Evolutionary conservation across 1,140 invertebrate species (phyloP).

Genomic region (Drosophila tropicalis): DNA sequence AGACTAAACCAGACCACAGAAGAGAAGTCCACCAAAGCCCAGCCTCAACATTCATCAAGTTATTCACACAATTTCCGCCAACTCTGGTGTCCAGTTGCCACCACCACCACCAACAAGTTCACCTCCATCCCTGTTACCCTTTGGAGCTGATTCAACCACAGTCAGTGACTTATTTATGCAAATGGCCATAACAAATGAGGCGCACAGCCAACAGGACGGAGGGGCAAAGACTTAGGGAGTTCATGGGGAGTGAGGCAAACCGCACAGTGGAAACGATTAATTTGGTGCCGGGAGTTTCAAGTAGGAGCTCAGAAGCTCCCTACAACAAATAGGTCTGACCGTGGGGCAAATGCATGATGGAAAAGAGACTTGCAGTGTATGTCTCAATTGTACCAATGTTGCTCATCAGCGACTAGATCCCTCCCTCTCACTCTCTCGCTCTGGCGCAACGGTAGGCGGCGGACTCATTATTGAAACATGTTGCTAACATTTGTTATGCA

Average conservation of each 20-base stretch:
- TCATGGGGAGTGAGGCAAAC: conserved; percentile 18
- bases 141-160: conserved; percentile 49
- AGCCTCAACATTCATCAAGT: conserved; percentile 70
- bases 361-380: conserved; percentile 51
- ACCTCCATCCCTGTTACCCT: not conserved
- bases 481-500: conserved; percentile 77
- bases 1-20: not conserved
- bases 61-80: conserved; percentile 71
- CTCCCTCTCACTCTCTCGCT: too few relatives aligned
- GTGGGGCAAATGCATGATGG: conserved; percentile 8
- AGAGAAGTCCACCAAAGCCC: conserved; percentile 8
- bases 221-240: not conserved
- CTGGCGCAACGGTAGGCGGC: conserved; percentile 6
- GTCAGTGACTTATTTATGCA: conserved; percentile 79
- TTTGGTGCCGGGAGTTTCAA: conserved; percentile 52
- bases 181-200: conserved; percentile 79
- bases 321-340: conserved; percentile 39
- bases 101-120: too few relatives aligned
- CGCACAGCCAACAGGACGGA: conserved; percentile 47
- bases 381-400: conserved; percentile 64
- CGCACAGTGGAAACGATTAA: conserved; percentile 79
- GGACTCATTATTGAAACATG: conserved; percentile 77
- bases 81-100: conserved; percentile 16
- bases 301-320: conserved; percentile 32
- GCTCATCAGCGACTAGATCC: conserved; percentile 42